Evolutionary conservation across 2,797 vertebrate genomes (phyloP).

Genomic region (Sebastes matsubarae): DNA sequence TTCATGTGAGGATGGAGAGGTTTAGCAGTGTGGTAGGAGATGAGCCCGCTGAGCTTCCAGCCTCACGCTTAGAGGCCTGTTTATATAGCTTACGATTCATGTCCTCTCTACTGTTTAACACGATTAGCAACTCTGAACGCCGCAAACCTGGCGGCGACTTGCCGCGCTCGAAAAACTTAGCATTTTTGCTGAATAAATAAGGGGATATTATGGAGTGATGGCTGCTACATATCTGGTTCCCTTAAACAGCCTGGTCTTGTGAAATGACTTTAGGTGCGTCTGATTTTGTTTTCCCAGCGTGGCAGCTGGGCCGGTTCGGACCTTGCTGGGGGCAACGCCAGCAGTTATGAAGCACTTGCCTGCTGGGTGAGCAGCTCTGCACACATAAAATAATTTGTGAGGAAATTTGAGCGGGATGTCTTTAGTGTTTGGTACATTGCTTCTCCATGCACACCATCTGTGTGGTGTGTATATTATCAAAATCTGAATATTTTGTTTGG

Average conservation of each 20-base stretch:
- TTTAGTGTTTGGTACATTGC: slow-evolving; percentile 28
- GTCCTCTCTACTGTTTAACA: slow-evolving; percentile 63
- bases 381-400: slow-evolving; percentile 53
- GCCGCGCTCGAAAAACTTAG: slow-evolving; percentile 26
- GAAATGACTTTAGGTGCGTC: slow-evolving; percentile 65
- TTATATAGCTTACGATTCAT: slow-evolving; percentile 59
- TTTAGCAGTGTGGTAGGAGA: slow-evolving; percentile 45
- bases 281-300: slow-evolving; percentile 63
- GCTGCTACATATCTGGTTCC: slow-evolving; percentile 35
- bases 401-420: slow-evolving; percentile 41
- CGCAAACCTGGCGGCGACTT: slow-evolving; percentile 37
- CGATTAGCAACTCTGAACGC: slow-evolving; percentile 61
- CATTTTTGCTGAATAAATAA: slow-evolving; percentile 53
- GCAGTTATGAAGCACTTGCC: slow-evolving; percentile 51
- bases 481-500: slow-evolving; percentile 23
- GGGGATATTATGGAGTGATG: slow-evolving; percentile 27
- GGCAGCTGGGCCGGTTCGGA: slow-evolving; percentile 63
- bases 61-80: slow-evolving; percentile 50
- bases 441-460: slow-evolving; percentile 40
- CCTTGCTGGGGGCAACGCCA: slow-evolving; percentile 63
- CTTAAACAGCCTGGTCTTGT: slow-evolving; percentile 27
- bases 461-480: slow-evolving; percentile 14
- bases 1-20: slow-evolving; percentile 30
- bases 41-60: slow-evolving; percentile 56
- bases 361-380: slow-evolving; percentile 52